Conservation (phyloP, 2,113 vertebrate genomes). For the Oryzias celebensis region DNA sequence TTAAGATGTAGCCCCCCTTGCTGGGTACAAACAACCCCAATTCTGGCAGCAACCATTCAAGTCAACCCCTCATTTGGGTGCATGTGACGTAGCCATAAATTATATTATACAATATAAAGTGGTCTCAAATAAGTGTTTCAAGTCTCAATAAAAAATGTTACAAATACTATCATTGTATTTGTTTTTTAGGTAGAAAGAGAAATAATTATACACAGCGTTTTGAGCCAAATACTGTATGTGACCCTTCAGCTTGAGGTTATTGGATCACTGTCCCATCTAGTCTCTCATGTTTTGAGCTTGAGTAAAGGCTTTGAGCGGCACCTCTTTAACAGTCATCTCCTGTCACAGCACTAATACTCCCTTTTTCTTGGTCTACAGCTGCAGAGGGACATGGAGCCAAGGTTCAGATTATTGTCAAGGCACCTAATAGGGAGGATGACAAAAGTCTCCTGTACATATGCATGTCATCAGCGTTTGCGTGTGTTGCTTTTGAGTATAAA, state of each 20-base stretch:
- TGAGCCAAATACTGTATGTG: no score
- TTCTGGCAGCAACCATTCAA: no score
- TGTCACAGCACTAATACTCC: conserved; percentile 42
- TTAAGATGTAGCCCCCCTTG: no score
- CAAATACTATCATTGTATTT: not conserved
- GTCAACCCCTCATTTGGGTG: no score
- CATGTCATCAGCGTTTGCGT: conserved; percentile 5
- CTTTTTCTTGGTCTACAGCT: conserved; percentile 39
- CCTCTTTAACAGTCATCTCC: conserved; percentile 38
- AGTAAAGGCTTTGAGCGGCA: conserved; percentile 33
- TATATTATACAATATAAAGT: no score
- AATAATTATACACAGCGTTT: no score
- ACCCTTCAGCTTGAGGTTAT: not conserved
- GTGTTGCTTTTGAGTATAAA: not conserved
- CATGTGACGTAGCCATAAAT: no score
- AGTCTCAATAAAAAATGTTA: no score
- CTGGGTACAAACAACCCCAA: no score
- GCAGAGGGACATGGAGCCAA: conserved; percentile 30
- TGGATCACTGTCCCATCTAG: conserved; percentile 11
- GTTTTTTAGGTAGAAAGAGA: not conserved
- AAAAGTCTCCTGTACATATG: conserved; percentile 24
- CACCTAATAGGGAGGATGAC: conserved; percentile 43
- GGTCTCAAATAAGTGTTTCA: no score
- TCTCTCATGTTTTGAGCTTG: conserved; percentile 32
- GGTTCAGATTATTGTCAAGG: conserved; percentile 43